These are phyloP conservation scores for Oscheius sp. DNA, from an alignment of 2,888 invertebrate genomes.

Conservation along the genomic window DNA sequence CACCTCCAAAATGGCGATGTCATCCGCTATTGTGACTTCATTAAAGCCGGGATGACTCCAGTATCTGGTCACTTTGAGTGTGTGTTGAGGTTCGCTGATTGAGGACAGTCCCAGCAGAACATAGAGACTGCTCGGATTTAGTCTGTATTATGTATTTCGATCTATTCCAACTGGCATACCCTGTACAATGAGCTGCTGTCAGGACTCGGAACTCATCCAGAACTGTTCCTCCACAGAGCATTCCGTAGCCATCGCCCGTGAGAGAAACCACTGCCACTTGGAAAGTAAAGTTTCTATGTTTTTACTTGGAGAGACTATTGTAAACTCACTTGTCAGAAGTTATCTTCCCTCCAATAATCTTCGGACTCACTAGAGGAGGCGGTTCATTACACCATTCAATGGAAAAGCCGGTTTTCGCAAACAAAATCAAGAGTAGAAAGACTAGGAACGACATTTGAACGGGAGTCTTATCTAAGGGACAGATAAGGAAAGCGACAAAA, in stretches of 20 bases:
- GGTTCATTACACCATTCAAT: constrained; percentile 31
- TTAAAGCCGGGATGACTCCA: constrained; percentile 49
- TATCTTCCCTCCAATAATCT: constrained; percentile 25
- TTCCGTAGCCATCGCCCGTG: constrained; percentile 37
- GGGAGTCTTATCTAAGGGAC: no score
- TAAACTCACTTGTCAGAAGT: background rate
- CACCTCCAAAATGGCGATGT: constrained; percentile 52
- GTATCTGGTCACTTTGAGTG: background rate
- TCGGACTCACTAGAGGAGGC: constrained; percentile 11
- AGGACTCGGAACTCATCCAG: constrained; percentile 48
- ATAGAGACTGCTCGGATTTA: constrained; percentile 1
- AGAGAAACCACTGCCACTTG: constrained; percentile 37
- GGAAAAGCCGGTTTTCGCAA: background rate
- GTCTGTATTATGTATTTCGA: background rate
- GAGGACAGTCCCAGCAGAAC: constrained; percentile 25
- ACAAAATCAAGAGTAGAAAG: no score
- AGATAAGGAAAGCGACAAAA: no score
- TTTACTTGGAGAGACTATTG: background rate
- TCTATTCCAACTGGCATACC: background rate
- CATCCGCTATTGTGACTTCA: constrained; percentile 45
- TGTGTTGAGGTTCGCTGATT: constrained; percentile 4
- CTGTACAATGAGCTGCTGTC: constrained; percentile 57
- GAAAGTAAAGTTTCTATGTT: constrained; percentile 30
- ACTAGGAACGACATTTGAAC: no score
- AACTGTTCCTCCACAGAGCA: constrained; percentile 55